phyloP scores from a whole-genome alignment of 2,113 vertebrate genomes.

The Rissa tridactyla region DNA sequence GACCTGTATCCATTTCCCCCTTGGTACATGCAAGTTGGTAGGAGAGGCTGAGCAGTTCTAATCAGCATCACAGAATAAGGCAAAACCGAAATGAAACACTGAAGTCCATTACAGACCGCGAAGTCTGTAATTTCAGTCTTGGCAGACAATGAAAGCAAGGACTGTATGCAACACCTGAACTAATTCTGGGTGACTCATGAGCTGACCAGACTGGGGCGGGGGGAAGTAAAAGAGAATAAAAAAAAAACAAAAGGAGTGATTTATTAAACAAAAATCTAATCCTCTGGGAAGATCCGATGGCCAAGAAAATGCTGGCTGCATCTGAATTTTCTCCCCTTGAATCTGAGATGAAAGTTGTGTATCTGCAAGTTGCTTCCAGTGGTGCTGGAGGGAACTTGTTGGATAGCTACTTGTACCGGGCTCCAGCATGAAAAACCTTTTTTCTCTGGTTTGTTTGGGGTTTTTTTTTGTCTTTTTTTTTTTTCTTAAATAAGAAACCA shows the following conservation, averaged over 20 bases:
- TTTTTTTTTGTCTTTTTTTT: not conserved
- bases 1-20: not conserved
- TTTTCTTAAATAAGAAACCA: not conserved
- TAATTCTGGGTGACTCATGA: not conserved
- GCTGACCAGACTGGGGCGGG: not conserved
- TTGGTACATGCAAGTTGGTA: not conserved
- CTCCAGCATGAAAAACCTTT: not conserved
- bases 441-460: not conserved
- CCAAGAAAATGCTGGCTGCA: constrained; percentile 12
- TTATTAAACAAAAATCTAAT: not conserved
- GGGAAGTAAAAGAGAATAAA: no score
- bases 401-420: not conserved
- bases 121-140: not conserved
- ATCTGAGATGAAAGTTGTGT: not conserved
- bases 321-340: constrained; percentile 1
- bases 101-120: not conserved
- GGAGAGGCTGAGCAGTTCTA: not conserved
- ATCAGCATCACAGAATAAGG: not conserved
- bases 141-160: not conserved
- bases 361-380: not conserved
- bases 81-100: not conserved
- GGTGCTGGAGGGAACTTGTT: not conserved
- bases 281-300: not conserved
- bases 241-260: not conserved
- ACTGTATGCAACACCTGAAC: not conserved